These are phyloP conservation scores for Parazoanthus swiftii DNA, from an alignment of 92 coral and sea anemone genomes.

Conservation along the genomic window DNA sequence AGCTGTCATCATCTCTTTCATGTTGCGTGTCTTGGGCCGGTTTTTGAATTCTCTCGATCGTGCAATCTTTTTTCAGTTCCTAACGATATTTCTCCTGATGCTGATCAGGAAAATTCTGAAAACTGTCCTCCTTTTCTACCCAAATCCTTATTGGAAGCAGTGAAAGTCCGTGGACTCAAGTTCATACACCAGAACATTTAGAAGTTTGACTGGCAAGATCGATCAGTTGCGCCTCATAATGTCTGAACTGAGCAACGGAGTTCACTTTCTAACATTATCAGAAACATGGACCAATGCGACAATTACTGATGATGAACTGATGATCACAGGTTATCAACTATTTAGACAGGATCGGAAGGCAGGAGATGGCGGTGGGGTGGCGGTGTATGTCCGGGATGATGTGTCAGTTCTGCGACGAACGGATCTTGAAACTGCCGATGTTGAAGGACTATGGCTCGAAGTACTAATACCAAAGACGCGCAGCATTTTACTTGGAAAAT, in stretches of 20 bases:
- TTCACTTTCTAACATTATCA: conserved; percentile 34
- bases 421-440: conserved; percentile 18
- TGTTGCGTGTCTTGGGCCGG: conserved; percentile 26
- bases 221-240: conserved; percentile 36
- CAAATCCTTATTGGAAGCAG: conserved; percentile 9
- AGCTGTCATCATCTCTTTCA: conserved; percentile 15
- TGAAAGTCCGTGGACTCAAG: conserved; percentile 29
- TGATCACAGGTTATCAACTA: conserved; percentile 23
- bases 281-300: conserved; percentile 24
- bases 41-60: conserved; percentile 8
- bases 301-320: conserved; percentile 21
- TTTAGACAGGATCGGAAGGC: conserved; percentile 20
- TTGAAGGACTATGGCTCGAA: conserved; percentile 34
- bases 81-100: background rate
- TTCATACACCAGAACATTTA: conserved; percentile 29
- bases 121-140: conserved; percentile 14
- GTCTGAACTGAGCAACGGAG: conserved; percentile 32
- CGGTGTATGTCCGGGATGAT: conserved; percentile 35
- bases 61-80: conserved; percentile 17
- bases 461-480: conserved; percentile 4
- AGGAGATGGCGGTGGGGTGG: conserved; percentile 33
- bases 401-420: conserved; percentile 29
- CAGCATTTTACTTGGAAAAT: conserved; percentile 21
- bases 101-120: background rate
- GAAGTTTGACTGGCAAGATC: conserved; percentile 32